phyloP scores from a whole-genome alignment of 2,797 vertebrate genomes.

The Lepidocolaptes lacrymiger region DNA sequence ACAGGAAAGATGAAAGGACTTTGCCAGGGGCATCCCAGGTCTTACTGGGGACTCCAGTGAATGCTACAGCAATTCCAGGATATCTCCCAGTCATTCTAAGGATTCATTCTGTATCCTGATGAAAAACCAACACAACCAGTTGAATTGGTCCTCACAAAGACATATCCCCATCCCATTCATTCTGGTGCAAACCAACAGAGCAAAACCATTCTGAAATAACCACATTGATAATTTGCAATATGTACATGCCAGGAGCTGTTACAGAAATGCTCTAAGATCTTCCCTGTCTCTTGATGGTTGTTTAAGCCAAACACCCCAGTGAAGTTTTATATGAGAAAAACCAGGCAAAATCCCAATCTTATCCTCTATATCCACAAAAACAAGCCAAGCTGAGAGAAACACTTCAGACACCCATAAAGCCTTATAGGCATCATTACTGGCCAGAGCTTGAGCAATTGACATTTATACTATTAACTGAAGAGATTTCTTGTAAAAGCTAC shows the following conservation, averaged over 20 bases:
- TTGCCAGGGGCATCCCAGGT: background rate
- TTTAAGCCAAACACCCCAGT: background rate
- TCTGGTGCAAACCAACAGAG: background rate
- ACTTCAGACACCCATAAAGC: background rate
- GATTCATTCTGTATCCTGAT: background rate
- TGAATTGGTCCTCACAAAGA: background rate
- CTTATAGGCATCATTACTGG: background rate
- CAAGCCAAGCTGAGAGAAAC: background rate
- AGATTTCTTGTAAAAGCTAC: background rate
- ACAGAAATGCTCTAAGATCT: background rate
- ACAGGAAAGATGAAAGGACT: background rate
- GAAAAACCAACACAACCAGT: background rate
- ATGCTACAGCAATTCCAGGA: background rate
- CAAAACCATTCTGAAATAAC: background rate
- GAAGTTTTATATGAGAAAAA: background rate
- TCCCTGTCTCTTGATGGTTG: background rate
- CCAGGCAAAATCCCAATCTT: background rate
- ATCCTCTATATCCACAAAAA: background rate
- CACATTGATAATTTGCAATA: background rate
- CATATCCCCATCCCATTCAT: background rate
- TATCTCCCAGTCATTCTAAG: background rate
- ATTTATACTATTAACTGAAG: background rate
- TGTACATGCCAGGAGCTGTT: rapidly evolving
- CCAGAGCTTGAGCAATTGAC: background rate
- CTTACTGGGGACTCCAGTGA: background rate